phyloP scores from a whole-genome alignment of 2,888 invertebrate species.

The Masnerella sp. region DNA sequence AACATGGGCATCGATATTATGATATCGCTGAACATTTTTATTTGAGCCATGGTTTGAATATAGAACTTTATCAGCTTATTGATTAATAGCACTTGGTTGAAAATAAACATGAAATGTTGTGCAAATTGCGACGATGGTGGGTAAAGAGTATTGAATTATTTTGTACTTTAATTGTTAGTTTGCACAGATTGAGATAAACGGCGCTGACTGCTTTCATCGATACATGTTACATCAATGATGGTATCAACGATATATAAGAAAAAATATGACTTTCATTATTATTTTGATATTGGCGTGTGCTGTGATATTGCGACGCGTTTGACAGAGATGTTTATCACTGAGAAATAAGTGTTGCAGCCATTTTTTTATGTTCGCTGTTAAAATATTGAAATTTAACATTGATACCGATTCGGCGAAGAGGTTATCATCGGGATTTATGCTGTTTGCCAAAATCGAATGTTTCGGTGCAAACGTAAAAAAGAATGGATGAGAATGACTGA shows the following conservation, averaged over 20 bases:
- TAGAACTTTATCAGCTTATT: constrained; percentile 51
- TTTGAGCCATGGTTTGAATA: constrained; percentile 36
- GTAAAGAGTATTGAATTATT: constrained; percentile 52
- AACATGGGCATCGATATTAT: constrained; percentile 12
- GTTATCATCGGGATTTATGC: too few species aligned
- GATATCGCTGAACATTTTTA: constrained; percentile 34
- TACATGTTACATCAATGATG: constrained; percentile 22
- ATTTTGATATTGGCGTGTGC: not conserved
- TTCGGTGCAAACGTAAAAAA: too few species aligned
- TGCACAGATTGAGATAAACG: constrained; percentile 38
- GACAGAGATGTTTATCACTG: not conserved
- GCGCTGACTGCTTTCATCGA: constrained; percentile 4
- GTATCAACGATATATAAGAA: constrained; percentile 15
- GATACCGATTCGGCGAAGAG: too few species aligned
- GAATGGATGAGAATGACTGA: too few species aligned
- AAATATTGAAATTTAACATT: too few species aligned
- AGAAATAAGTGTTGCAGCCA: not conserved
- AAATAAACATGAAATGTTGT: constrained; percentile 51
- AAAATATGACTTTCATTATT: constrained; percentile 2
- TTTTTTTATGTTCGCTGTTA: not conserved
- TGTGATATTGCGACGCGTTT: too few species aligned
- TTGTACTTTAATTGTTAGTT: constrained; percentile 43
- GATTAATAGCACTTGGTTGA: constrained; percentile 51
- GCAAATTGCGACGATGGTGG: constrained; percentile 47
- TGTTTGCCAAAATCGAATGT: too few species aligned